A percentile compares a stretch with the other conserved stretches of the same genome.
phyloP scores from a whole-genome alignment of 2,888 invertebrate genomes.

The Oxycera nigricornis region DNA sequence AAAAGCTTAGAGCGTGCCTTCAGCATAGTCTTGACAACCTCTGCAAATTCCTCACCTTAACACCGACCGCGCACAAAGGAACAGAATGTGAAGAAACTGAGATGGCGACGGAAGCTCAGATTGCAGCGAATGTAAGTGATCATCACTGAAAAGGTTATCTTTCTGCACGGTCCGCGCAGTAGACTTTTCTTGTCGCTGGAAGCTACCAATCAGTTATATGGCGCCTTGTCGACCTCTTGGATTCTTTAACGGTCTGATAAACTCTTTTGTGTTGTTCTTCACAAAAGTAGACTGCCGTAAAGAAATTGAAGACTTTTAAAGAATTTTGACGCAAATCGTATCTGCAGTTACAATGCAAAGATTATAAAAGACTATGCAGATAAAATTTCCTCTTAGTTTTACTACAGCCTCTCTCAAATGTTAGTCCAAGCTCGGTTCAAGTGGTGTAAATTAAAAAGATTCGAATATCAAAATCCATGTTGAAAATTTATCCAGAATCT shows the following conservation, averaged over 20 bases:
- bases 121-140: constrained; percentile 22
- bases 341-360: neutral
- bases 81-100: neutral
- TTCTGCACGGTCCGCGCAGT: neutral
- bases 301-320: neutral
- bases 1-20: neutral
- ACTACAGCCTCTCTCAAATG: neutral
- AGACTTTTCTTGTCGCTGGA: no score
- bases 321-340: neutral
- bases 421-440: neutral
- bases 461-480: no score
- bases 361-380: neutral
- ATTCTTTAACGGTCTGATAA: constrained; percentile 21
- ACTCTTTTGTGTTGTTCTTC: neutral
- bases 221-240: no score
- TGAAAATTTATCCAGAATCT: no score
- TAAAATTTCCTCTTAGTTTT: neutral
- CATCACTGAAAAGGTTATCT: neutral
- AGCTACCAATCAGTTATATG: no score
- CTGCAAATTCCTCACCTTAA: neutral
- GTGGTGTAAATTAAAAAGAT: no score
- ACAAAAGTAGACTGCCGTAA: neutral
- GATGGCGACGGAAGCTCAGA: neutral
- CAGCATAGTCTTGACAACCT: neutral
- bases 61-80: neutral